Conservation (phyloP, 1,140 invertebrate species). For the Batillaria attramentaria region DNA sequence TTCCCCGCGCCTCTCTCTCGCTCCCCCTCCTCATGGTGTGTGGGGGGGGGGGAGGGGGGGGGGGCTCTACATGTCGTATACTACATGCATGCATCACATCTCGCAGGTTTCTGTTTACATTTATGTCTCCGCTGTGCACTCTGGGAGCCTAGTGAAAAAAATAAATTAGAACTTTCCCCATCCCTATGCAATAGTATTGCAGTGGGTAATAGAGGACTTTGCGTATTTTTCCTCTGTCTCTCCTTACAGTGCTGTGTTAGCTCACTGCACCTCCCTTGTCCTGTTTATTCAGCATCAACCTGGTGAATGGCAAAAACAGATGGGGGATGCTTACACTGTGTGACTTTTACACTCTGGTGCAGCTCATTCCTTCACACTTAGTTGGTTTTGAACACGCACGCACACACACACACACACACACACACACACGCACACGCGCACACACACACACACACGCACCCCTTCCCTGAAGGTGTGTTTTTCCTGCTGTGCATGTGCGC, state of each 20-base stretch:
- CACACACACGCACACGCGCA: neutral
- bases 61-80: too few species aligned
- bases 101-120: too few species aligned
- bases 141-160: too few species aligned
- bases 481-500: neutral
- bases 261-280: constrained; percentile 28
- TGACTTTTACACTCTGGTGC: neutral
- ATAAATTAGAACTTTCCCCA: too few species aligned
- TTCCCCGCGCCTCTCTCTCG: too few species aligned
- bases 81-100: too few species aligned
- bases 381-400: neutral
- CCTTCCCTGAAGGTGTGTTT: neutral
- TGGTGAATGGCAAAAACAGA: neutral
- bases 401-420: constrained; percentile 4
- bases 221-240: constrained; percentile 21
- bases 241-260: constrained; percentile 7
- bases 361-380: neutral
- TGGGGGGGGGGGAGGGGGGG: too few species aligned
- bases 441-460: neutral
- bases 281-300: neutral
- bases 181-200: too few species aligned
- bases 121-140: too few species aligned
- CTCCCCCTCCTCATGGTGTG: too few species aligned
- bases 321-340: neutral
- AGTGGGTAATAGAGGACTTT: neutral